Evolutionary conservation across 1,140 invertebrate species (phyloP).

Genomic region (Drosophila mojavensis): DNA sequence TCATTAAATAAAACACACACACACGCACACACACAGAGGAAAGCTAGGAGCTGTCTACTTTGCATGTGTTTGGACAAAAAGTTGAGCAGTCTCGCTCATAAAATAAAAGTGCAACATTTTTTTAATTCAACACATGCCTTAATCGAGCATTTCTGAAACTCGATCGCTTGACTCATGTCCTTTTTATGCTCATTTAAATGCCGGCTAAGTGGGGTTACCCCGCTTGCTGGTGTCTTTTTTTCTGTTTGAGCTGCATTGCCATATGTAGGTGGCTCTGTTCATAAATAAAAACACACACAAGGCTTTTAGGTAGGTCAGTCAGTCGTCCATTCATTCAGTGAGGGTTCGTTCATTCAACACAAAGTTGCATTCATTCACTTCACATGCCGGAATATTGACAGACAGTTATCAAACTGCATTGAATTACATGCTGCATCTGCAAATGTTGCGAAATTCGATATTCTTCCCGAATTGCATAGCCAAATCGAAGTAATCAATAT

Average conservation of each 20-base stretch:
- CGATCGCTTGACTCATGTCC: conserved; percentile 54
- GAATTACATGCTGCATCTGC: conserved; percentile 55
- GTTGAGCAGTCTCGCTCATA: conserved; percentile 36
- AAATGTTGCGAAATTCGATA: conserved; percentile 76
- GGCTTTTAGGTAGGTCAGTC: conserved; percentile 33
- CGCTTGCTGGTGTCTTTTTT: conserved; percentile 19
- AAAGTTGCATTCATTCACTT: conserved; percentile 32
- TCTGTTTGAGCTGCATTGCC: conserved; percentile 33
- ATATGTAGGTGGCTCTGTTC: conserved; percentile 19
- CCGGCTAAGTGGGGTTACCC: conserved; percentile 67
- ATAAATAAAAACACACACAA: neutral
- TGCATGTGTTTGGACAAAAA: conserved; percentile 19
- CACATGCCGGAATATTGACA: conserved; percentile 58
- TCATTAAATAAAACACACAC: conserved; percentile 58
- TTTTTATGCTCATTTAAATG: conserved; percentile 58
- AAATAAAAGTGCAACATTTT: conserved; percentile 77
- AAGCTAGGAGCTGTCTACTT: conserved; percentile 8
- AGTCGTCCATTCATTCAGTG: conserved; percentile 24
- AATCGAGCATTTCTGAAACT: conserved; percentile 68
- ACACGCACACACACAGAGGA: conserved; percentile 1
- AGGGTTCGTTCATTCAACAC: conserved; percentile 58
- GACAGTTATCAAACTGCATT: conserved; percentile 62
- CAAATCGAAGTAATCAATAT: conserved; percentile 30
- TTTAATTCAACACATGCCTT: conserved; percentile 78
- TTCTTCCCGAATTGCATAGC: conserved; percentile 47